phyloP scores from a whole-genome alignment of 92 coral and sea anemone species.

The Pocillopora meandrina region DNA sequence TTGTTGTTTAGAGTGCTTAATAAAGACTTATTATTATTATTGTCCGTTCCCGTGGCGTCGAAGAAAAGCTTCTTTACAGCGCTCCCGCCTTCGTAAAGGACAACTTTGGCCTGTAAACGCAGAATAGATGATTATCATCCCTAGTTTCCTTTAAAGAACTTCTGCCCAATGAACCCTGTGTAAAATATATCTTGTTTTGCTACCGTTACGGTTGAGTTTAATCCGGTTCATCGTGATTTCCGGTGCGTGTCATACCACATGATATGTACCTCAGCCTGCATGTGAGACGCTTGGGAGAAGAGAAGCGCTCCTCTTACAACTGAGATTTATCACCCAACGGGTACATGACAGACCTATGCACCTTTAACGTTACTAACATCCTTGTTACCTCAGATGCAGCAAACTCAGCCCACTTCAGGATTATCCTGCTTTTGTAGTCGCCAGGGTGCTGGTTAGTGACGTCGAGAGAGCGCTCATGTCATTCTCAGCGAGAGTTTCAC shows the following conservation, averaged over 20 bases:
- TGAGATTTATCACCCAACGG: no score
- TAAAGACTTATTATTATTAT: no score
- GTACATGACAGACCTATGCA: no score
- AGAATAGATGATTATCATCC: background rate
- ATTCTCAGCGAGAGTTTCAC: slow-evolving; percentile 1
- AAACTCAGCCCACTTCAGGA: slow-evolving; percentile 29
- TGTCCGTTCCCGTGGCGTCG: slow-evolving; percentile 48
- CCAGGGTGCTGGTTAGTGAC: background rate
- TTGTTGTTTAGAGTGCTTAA: no score
- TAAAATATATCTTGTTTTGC: background rate
- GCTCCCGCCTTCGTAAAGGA: slow-evolving; percentile 34
- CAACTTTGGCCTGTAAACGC: slow-evolving; percentile 36
- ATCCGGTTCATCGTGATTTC: background rate
- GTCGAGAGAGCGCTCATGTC: slow-evolving; percentile 29
- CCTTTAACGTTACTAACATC: no score
- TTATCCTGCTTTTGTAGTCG: slow-evolving; percentile 43
- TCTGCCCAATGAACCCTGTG: background rate
- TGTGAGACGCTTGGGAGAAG: no score
- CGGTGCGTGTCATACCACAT: no score
- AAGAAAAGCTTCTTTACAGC: slow-evolving; percentile 42
- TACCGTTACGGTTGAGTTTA: background rate
- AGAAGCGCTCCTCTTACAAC: no score
- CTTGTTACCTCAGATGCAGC: slow-evolving; percentile 18
- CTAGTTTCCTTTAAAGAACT: background rate
- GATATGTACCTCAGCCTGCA: no score